Evolutionary conservation across 2,888 invertebrate species (phyloP).

Genomic region (Ormia ochracea): DNA sequence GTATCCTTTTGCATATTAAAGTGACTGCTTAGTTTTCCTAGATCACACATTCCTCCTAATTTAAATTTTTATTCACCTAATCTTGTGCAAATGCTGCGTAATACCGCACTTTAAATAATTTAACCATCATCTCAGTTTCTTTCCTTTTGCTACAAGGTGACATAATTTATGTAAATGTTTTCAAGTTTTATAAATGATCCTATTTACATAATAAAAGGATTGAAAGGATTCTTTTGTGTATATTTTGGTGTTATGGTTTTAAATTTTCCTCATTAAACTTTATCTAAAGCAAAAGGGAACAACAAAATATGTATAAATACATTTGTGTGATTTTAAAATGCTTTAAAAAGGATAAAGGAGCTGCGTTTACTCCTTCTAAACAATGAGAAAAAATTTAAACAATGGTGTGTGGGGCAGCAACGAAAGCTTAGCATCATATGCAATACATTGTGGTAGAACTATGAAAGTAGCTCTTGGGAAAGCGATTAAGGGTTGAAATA

Average conservation of each 20-base stretch:
- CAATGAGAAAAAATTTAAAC: too few species aligned
- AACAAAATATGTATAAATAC: too few species aligned
- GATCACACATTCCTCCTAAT: not conserved
- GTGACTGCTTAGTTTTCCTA: not conserved
- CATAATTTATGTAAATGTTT: slow-evolving; percentile 52
- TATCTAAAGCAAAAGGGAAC: not conserved
- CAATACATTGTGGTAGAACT: too few species aligned
- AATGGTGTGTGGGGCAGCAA: too few species aligned
- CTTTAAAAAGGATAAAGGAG: too few species aligned
- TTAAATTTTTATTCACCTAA: slow-evolving; percentile 2
- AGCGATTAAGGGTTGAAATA: too few species aligned
- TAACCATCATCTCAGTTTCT: not conserved
- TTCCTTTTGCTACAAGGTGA: slow-evolving; percentile 14
- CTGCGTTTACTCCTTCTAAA: too few species aligned
- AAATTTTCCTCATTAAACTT: slow-evolving; percentile 10
- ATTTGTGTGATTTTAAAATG: too few species aligned
- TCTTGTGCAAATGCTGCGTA: slow-evolving; percentile 49
- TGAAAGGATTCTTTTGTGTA: slow-evolving; percentile 12
- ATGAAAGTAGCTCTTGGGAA: too few species aligned
- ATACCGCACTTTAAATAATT: slow-evolving; percentile 29
- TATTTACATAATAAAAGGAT: slow-evolving; percentile 16
- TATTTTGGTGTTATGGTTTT: not conserved
- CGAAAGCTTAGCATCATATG: too few species aligned
- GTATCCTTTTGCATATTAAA: not conserved
- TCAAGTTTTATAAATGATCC: slow-evolving; percentile 26